Evolutionary conservation across 2,888 invertebrate genomes (phyloP).

Genomic region (Ryuthela nishihirai): DNA sequence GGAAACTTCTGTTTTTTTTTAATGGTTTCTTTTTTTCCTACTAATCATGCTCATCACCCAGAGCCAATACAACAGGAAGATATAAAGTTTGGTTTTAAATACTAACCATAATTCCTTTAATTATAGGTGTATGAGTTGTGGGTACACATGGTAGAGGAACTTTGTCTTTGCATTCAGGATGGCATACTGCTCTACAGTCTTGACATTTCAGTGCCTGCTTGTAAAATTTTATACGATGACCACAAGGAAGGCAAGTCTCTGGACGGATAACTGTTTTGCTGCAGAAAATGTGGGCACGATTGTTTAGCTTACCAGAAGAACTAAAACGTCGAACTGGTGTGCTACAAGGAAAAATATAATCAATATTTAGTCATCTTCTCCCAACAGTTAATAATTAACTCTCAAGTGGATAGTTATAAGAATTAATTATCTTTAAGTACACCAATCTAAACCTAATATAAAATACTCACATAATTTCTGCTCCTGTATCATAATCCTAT

Average conservation of each 20-base stretch:
- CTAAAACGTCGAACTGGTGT: conserved; percentile 20
- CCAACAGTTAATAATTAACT: no score
- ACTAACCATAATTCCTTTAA: conserved; percentile 56
- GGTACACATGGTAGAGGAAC: conserved; percentile 86
- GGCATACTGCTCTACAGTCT: conserved; percentile 78
- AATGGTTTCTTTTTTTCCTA: no score
- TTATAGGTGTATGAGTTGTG: conserved; percentile 59
- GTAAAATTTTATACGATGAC: conserved; percentile 69
- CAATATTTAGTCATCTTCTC: no score
- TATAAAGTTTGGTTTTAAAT: no score
- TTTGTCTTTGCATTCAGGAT: conserved; percentile 75
- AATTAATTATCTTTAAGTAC: no score
- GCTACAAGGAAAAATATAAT: conserved; percentile 3
- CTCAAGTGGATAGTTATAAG: no score
- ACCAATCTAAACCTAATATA: no score
- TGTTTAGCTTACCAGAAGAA: conserved; percentile 15
- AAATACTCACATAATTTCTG: no score
- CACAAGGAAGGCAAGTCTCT: conserved; percentile 67
- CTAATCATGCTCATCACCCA: no score
- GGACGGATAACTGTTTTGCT: conserved; percentile 73
- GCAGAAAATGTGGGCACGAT: conserved; percentile 57
- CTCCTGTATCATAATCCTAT: no score
- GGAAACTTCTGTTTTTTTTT: no score
- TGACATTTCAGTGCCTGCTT: conserved; percentile 76
- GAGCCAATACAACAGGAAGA: no score